These are phyloP conservation scores for Triplophysa bombifrons DNA, from an alignment of 2,797 vertebrate genomes.

Conservation along the genomic window DNA sequence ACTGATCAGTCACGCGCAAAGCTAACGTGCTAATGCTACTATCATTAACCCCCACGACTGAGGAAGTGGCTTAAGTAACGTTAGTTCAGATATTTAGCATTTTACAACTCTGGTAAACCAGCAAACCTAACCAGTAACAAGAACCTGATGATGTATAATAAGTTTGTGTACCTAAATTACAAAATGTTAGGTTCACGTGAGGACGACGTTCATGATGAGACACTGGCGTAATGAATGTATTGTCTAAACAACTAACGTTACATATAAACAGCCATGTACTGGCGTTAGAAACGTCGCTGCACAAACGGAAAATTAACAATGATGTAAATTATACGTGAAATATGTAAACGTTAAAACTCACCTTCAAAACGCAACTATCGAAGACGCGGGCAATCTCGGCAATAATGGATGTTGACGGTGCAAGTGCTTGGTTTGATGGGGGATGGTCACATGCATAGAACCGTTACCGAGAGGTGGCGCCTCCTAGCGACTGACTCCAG, in stretches of 20 bases:
- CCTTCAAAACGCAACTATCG: background rate
- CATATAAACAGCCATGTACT: background rate
- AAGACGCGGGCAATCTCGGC: background rate
- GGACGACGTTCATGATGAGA: background rate
- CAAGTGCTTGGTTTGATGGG: background rate
- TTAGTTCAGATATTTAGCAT: background rate
- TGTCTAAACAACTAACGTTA: background rate
- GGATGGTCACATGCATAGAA: background rate
- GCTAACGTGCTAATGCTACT: conserved; percentile 24
- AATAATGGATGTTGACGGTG: background rate
- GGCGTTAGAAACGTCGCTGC: no score
- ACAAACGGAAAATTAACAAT: background rate
- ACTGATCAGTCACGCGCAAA: background rate
- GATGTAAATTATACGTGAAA: rapidly evolving
- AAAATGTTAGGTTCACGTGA: background rate
- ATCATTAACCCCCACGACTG: background rate
- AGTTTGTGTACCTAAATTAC: background rate
- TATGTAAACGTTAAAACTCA: background rate
- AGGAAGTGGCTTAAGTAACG: background rate
- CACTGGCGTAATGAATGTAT: background rate
- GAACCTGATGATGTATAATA: background rate
- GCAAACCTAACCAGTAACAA: background rate
- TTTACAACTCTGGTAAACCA: background rate
- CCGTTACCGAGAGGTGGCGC: background rate
- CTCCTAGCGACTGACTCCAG: conserved; percentile 7